Conservation (phyloP, 2,797 vertebrate species). For the Hypotaenidia philippensis region DNA sequence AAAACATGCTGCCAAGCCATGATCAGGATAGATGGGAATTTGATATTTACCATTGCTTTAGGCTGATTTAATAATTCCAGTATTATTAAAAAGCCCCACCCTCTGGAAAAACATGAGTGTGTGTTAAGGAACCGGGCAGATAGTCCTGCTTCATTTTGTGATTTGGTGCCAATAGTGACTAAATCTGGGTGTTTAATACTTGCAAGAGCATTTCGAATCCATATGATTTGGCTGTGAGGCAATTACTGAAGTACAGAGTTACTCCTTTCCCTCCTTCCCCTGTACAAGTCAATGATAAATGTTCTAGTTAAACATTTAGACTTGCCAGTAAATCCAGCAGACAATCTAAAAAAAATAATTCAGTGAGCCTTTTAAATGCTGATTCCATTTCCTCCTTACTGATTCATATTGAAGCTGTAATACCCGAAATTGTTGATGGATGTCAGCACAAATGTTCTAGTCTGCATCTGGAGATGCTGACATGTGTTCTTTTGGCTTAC, state of each 20-base stretch:
- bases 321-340: background rate
- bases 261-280: background rate
- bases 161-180: background rate
- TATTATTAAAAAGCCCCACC: background rate
- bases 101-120: background rate
- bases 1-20: background rate
- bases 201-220: background rate
- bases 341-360: background rate
- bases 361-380: background rate
- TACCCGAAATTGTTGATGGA: background rate
- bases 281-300: background rate
- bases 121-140: background rate
- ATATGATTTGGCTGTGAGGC: background rate
- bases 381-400: background rate
- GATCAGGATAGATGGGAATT: background rate
- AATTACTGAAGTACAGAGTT: background rate
- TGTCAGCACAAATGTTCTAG: background rate
- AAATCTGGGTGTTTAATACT: background rate
- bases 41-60: background rate
- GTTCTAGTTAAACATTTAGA: background rate
- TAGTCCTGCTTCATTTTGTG: background rate
- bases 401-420: background rate
- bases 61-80: background rate
- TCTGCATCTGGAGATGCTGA: background rate
- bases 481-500: background rate